These are phyloP conservation scores for Agriotes lineatus DNA, from an alignment of 2,888 invertebrate species.

Conservation along the genomic window DNA sequence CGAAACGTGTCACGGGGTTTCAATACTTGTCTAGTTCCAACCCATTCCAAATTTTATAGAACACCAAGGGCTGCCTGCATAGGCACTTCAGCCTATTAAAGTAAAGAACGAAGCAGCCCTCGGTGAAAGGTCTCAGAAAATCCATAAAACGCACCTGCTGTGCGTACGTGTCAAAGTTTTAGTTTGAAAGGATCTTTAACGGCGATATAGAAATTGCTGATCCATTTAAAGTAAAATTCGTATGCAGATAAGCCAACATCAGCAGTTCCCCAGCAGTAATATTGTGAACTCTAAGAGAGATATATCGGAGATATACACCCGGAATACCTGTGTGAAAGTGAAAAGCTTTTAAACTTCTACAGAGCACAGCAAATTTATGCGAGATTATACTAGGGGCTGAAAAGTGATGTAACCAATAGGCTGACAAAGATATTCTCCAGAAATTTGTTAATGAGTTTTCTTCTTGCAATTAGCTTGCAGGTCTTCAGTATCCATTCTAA, in stretches of 20 bases:
- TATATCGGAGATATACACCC: background rate
- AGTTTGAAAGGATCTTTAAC: constrained; percentile 29
- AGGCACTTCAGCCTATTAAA: too few relatives aligned
- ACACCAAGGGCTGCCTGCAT: too few relatives aligned
- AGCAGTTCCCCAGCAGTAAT: background rate
- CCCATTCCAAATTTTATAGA: too few relatives aligned
- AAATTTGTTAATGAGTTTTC: too few relatives aligned
- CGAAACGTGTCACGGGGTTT: too few relatives aligned
- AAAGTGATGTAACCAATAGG: too few relatives aligned
- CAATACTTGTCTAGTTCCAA: too few relatives aligned
- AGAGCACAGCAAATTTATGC: too few relatives aligned
- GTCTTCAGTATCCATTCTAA: too few relatives aligned
- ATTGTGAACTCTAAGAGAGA: constrained; percentile 5
- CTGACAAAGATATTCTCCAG: too few relatives aligned
- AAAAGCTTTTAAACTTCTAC: background rate
- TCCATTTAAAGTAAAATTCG: constrained; percentile 30
- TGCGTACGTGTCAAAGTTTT: constrained; percentile 36
- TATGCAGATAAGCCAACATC: constrained; percentile 24
- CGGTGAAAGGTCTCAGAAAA: constrained; percentile 19
- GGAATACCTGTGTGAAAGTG: background rate
- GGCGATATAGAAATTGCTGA: constrained; percentile 30
- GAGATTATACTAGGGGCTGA: too few relatives aligned
- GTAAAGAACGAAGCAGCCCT: background rate
- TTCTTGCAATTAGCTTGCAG: background rate
- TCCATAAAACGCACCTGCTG: constrained; percentile 35